phyloP scores from a whole-genome alignment of 2,797 vertebrate species.

The Gallinago solitaria region DNA sequence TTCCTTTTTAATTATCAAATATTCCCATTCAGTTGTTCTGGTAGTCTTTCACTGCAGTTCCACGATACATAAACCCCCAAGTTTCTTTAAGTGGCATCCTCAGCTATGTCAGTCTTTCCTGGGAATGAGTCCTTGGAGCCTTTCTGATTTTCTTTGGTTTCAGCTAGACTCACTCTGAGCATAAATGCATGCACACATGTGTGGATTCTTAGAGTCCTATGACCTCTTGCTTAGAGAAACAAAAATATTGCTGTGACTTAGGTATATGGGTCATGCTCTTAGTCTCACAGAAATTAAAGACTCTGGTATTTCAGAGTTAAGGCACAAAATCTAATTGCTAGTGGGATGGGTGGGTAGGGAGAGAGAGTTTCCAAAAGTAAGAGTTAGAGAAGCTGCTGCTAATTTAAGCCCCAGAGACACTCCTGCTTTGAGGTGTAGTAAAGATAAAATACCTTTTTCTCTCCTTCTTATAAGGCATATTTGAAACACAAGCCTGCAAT shows the following conservation, averaged over 20 bases:
- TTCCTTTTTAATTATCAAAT: conserved; percentile 34
- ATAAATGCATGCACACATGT: accelerated
- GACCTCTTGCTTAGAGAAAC: background rate
- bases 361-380: background rate
- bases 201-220: background rate
- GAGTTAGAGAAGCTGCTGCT: background rate
- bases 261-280: background rate
- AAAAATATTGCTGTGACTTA: background rate
- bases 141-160: background rate
- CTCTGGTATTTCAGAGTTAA: background rate
- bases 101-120: background rate
- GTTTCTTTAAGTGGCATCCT: background rate
- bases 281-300: background rate
- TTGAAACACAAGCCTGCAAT: background rate
- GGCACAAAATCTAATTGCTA: background rate
- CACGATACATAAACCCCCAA: background rate
- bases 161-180: background rate
- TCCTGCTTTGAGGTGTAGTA: background rate
- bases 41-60: background rate
- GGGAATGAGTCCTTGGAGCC: accelerated
- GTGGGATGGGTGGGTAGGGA: background rate
- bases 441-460: background rate
- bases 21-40: background rate
- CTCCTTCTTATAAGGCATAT: background rate
- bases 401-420: background rate